Evolutionary conservation across 2,797 vertebrate genomes (phyloP), one percentile per base, ranked within the genome.

Genomic region (Takifugu ocellatus): DNA sequence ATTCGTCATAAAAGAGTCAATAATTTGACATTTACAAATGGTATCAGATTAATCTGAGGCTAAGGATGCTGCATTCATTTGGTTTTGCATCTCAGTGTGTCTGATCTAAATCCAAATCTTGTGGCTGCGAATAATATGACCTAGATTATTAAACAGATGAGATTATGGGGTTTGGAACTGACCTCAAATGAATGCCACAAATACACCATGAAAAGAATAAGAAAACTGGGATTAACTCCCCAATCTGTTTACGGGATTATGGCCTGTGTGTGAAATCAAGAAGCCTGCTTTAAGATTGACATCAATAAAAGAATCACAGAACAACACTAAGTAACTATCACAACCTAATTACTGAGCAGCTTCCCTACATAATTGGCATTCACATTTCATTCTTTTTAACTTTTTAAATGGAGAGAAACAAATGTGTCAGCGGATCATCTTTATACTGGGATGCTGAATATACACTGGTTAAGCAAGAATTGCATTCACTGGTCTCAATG

Each of bases 291-390:
- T 39, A 12, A 12, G 36, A 12, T 14, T 39, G 1, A 39, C 36
- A 12, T 39, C 36, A 39, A 12, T 36, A 36, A 36, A 36, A 12
- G 33, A 36, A 14, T 14, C 36, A 14, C 11, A 39, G 12, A 39
- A 39, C 12, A 3, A 10, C 31, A 33, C 36, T 17, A 56, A 54
- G 50, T 55, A 33, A 44, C 51, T 51, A 44, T 25, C 17, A 36
- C 25, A 56, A 42, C 44, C 26, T 49, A 25, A 59, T 70, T 47
- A 62, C 53, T 5, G 12, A 45, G 24, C 48, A 39, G 25, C 44
- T 54, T 5, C n/a, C 39, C 48, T 27, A 64, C 42, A 48, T 24
- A 16, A 33, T 43, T n/a, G 16, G 25, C 39, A 36, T 50, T 56
- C 2, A 25, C 15, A 27, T 42, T 14, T 31, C 27, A 61, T 48